These are phyloP conservation scores for Apamea crenata DNA, from an alignment of 2,888 invertebrate species.

Conservation along the genomic window DNA sequence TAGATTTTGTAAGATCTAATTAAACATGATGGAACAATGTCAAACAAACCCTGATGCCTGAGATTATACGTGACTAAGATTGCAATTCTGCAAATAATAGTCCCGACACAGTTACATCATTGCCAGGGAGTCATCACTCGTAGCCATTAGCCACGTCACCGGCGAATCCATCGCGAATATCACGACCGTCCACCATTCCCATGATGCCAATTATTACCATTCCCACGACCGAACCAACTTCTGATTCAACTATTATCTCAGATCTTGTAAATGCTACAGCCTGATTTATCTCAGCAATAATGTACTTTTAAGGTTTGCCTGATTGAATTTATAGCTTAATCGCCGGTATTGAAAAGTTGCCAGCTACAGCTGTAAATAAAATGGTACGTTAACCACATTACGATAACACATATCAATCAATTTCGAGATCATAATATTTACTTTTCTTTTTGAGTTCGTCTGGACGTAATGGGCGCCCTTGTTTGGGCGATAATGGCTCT, in stretches of 20 bases:
- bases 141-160: conserved; percentile 67
- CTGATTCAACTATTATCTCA: conserved; percentile 73
- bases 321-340: conserved; percentile 71
- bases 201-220: conserved; percentile 80
- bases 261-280: conserved; percentile 64
- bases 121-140: conserved; percentile 56
- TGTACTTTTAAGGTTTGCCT: conserved; percentile 66
- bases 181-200: conserved; percentile 79
- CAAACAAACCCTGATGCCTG: conserved; percentile 15
- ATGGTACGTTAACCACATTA: conserved; percentile 47
- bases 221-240: conserved; percentile 79
- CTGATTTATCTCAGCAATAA: conserved; percentile 68
- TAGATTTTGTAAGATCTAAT: not conserved
- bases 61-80: conserved; percentile 40
- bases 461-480: conserved; percentile 19
- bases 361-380: conserved; percentile 58
- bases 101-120: conserved; percentile 56
- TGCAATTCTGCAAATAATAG: conserved; percentile 49
- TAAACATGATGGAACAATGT: conserved; percentile 12
- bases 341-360: conserved; percentile 62
- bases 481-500: conserved; percentile 19
- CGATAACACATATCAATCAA: conserved; percentile 56
- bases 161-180: conserved; percentile 72
- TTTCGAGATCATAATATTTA: conserved; percentile 48
- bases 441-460: conserved; percentile 29